Percentiles rank a stretch among this genome's conserved stretches.
phyloP scores from a whole-genome alignment of 2,797 vertebrate genomes.

The Lateolabrax maculatus region DNA sequence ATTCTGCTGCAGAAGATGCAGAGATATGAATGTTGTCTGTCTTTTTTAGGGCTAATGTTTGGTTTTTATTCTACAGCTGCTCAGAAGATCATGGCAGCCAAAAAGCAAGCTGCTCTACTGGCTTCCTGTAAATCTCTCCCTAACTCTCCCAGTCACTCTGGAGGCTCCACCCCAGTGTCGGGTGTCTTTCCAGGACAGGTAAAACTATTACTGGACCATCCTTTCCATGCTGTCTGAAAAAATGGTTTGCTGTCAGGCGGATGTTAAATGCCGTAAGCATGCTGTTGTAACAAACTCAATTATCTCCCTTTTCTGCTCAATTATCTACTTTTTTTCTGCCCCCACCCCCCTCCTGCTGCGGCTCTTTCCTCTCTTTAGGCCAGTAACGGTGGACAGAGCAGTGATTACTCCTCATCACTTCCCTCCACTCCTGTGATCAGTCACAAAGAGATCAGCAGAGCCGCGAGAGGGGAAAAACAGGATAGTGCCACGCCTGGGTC shows the following conservation, averaged over 20 bases:
- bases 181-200: conserved; percentile 87
- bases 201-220: conserved; percentile 4
- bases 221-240: not conserved
- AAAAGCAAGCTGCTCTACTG: conserved; percentile 92
- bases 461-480: conserved; percentile 83
- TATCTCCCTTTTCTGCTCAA: conserved; percentile 29
- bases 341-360: conserved; percentile 1
- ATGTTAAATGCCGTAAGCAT: too few relatives aligned
- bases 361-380: conserved; percentile 78
- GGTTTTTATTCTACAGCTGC: conserved; percentile 82
- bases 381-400: conserved; percentile 93
- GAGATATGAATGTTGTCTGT: not conserved
- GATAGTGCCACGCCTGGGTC: conserved; percentile 89
- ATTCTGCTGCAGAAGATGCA: not conserved
- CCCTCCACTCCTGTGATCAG: conserved; percentile 94
- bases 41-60: not conserved
- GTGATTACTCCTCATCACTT: conserved; percentile 94
- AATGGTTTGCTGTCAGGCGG: too few relatives aligned
- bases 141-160: conserved; percentile 93
- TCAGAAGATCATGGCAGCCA: conserved; percentile 91
- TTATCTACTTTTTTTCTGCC: conserved; percentile 24
- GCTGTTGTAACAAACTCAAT: conserved; percentile 25
- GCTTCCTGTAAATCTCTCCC: conserved; percentile 94
- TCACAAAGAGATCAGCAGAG: conserved; percentile 90
- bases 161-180: conserved; percentile 91